These are phyloP conservation scores for Arenaria interpres DNA, from an alignment of 2,113 vertebrate genomes.

Conservation along the genomic window DNA sequence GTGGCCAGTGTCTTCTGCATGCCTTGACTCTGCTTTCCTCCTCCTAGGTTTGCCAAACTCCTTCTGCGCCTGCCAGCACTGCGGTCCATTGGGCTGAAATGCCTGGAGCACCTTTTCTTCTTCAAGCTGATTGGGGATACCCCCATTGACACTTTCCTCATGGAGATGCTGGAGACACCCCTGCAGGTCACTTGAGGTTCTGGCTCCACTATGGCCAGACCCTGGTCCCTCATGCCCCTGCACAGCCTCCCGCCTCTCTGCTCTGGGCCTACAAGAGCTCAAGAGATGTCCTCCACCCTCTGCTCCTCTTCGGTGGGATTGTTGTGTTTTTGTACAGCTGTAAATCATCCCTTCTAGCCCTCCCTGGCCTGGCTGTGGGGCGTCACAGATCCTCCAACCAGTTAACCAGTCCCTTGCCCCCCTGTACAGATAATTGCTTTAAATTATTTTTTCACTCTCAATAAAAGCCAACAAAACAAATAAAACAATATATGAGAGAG, in stretches of 20 bases:
- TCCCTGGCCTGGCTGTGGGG: background rate
- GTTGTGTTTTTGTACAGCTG: constrained; percentile 50
- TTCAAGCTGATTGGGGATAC: constrained; percentile 98
- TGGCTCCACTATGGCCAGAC: background rate
- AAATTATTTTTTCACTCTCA: constrained; percentile 81
- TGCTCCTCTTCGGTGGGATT: constrained; percentile 27
- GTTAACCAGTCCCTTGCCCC: background rate
- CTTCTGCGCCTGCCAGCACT: constrained; percentile 90
- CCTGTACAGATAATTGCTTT: constrained; percentile 72
- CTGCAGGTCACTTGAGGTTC: constrained; percentile 90
- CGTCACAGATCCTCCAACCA: background rate
- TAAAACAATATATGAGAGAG: constrained; percentile 34
- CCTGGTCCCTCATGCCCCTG: background rate
- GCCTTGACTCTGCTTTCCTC: background rate
- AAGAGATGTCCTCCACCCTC: background rate
- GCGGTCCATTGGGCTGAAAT: constrained; percentile 93
- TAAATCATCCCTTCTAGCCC: background rate
- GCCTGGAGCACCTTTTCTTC: constrained; percentile 97
- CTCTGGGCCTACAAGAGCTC: constrained; percentile 1
- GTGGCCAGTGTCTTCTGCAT: background rate
- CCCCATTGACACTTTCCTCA: constrained; percentile 96
- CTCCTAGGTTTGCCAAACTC: constrained; percentile 91
- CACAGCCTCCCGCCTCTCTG: background rate
- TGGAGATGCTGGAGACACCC: constrained; percentile 96
- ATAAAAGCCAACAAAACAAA: constrained; percentile 65